Percentiles rank a stretch among this genome's conserved stretches.
Evolutionary conservation across 2,888 invertebrate genomes (phyloP).

Genomic region (Brachyptera putata): DNA sequence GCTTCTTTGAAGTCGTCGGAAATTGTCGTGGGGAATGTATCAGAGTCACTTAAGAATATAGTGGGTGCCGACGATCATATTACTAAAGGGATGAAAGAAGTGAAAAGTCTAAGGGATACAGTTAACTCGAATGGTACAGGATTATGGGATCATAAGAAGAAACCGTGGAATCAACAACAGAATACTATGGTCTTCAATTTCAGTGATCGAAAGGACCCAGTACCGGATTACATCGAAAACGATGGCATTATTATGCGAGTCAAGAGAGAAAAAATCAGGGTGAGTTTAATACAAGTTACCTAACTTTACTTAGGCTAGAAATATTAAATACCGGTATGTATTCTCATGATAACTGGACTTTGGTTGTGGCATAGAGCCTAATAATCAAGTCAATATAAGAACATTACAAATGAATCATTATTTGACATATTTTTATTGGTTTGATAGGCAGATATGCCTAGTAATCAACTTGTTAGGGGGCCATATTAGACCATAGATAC

Average conservation of each 20-base stretch:
- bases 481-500: too few relatives aligned
- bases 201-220: constrained; percentile 69
- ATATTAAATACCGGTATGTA: too few relatives aligned
- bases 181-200: constrained; percentile 84
- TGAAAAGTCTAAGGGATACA: constrained; percentile 24
- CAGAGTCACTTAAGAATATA: constrained; percentile 42
- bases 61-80: constrained; percentile 25
- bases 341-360: too few relatives aligned
- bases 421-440: too few relatives aligned
- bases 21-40: constrained; percentile 37
- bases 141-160: constrained; percentile 44
- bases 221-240: constrained; percentile 88
- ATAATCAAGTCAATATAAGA: too few relatives aligned
- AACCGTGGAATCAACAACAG: constrained; percentile 53
- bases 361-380: too few relatives aligned
- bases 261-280: constrained; percentile 6
- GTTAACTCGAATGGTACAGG: constrained; percentile 36
- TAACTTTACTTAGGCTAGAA: too few relatives aligned
- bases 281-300: too few relatives aligned
- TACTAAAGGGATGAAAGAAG: constrained; percentile 26
- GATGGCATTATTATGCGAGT: constrained; percentile 58
- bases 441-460: too few relatives aligned
- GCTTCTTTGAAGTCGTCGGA: constrained; percentile 28
- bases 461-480: too few relatives aligned
- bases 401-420: too few relatives aligned